phyloP scores from a whole-genome alignment of 2,797 vertebrate species.

The Parotocinclus haroldoi region DNA sequence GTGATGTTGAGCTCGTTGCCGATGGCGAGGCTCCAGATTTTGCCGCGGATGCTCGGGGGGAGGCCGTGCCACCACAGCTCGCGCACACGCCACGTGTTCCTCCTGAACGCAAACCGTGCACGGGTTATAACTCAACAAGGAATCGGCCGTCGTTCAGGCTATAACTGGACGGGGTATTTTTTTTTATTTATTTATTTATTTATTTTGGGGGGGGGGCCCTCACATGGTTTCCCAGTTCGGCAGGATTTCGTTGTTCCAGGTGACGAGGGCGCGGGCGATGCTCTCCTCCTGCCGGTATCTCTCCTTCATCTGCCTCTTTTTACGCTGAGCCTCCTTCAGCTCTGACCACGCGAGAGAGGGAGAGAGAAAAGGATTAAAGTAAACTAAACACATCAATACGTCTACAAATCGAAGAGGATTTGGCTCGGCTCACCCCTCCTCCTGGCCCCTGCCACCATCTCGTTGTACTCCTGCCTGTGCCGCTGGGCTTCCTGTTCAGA shows the following conservation, averaged over 20 bases:
- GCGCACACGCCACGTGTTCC: slow-evolving; percentile 84
- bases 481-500: slow-evolving; percentile 89
- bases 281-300: slow-evolving; percentile 91
- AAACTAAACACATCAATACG: not conserved
- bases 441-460: slow-evolving; percentile 96
- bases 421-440: slow-evolving; percentile 76
- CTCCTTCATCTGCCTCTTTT: slow-evolving; percentile 96
- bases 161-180: no score
- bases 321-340: slow-evolving; percentile 94
- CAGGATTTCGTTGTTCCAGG: slow-evolving; percentile 95
- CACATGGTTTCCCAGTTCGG: slow-evolving; percentile 94
- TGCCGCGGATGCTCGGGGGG: slow-evolving; percentile 91
- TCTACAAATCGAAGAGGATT: no score
- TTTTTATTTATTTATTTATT: no score
- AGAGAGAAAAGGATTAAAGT: not conserved
- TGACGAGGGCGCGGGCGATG: slow-evolving; percentile 92
- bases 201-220: no score
- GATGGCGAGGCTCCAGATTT: slow-evolving; percentile 95
- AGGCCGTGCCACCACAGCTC: slow-evolving; percentile 98
- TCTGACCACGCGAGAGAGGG: slow-evolving; percentile 68
- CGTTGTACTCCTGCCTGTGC: slow-evolving; percentile 91
- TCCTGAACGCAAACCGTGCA: slow-evolving; percentile 67
- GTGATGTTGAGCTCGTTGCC: slow-evolving; percentile 99
- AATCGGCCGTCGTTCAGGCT: no score
- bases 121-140: no score